These are phyloP conservation scores for Carpatolechia fugitivella DNA, from an alignment of 2,888 invertebrate genomes.

Conservation along the genomic window DNA sequence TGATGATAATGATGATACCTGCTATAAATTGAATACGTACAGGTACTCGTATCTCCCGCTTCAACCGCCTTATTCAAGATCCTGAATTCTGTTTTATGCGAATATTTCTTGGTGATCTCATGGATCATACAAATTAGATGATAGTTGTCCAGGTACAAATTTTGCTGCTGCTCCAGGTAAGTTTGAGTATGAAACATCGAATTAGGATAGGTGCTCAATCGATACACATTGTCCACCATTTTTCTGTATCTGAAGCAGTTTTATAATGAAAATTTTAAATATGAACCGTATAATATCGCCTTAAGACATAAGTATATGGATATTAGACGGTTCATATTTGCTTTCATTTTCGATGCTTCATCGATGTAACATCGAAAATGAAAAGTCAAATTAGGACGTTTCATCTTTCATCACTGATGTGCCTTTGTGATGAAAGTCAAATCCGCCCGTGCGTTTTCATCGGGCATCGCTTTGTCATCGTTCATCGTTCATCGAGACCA, in stretches of 20 bases:
- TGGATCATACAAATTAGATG: background rate
- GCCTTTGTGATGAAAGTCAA: too few species aligned
- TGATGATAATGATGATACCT: too few species aligned
- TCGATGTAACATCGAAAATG: too few species aligned
- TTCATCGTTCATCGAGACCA: too few species aligned
- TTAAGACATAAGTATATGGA: background rate
- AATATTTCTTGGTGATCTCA: background rate
- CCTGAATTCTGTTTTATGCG: background rate
- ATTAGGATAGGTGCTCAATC: background rate
- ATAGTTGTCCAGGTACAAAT: background rate
- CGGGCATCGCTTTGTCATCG: too few species aligned
- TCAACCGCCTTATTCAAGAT: background rate
- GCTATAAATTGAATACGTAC: too few species aligned
- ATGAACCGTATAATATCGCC: background rate
- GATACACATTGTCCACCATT: background rate
- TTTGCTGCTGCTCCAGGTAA: background rate
- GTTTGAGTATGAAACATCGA: background rate
- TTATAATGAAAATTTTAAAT: background rate
- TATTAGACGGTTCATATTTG: too few species aligned
- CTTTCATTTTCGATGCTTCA: too few species aligned
- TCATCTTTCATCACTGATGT: too few species aligned
- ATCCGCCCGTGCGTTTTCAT: too few species aligned
- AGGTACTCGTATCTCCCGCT: background rate
- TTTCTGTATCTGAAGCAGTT: background rate
- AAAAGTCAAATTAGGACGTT: too few species aligned